Base-by-base conservation (phyloP, 2,113 vertebrate species). In the Caretta caretta region DNA sequence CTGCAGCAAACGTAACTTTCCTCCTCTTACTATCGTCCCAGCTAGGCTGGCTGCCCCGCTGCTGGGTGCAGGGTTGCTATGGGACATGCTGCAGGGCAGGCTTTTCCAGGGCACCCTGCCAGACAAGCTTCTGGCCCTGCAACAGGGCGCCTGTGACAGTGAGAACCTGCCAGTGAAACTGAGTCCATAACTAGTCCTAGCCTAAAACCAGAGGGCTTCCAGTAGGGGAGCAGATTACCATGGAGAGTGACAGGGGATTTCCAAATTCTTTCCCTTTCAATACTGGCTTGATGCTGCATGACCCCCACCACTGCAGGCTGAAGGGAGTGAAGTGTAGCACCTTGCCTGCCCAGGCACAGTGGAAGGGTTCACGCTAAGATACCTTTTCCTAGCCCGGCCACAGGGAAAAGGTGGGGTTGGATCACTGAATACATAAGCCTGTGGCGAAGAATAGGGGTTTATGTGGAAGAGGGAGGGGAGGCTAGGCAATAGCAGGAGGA, bases 211-310 rank as follows among this genome's bases (percentile, higher is more conserved):
- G 5, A 38, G 35, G 65, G 5, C 35, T 38, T 38, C 4, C 20
- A 72, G 9, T 38, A 5, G 9, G n/a, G 65, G 65, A 38, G 65
- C 65, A 72, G 19, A n/a, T 72, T n/a, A 72, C n/a, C 8, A 20
- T 20, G 65, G 10, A 46, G 20, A 24, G 22, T 46, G 38, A 25
- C 38, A 9, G 25, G 22, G n/a, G n/a, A 8, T 78, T 48, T 78
- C 75, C 10, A 27, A 12, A 13, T 25, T 27, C 42, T 27, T 25
- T 46, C 10, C 20, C 20, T 24, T 42, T 78, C 12, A 48, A 1
- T 14, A 46, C 6, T 27, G 2, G 1, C 27, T 25, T 48, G 98
- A 98, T 29, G 98, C 98, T 79, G 98, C 98, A 8, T 98, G 94
- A 7, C 98, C 97, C 98, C 98, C 98, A 16, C 75, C n/a, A 13